Evolutionary conservation across 64 coral and sea anemone genomes (phyloP).

Genomic region (Orbicella faveolata): DNA sequence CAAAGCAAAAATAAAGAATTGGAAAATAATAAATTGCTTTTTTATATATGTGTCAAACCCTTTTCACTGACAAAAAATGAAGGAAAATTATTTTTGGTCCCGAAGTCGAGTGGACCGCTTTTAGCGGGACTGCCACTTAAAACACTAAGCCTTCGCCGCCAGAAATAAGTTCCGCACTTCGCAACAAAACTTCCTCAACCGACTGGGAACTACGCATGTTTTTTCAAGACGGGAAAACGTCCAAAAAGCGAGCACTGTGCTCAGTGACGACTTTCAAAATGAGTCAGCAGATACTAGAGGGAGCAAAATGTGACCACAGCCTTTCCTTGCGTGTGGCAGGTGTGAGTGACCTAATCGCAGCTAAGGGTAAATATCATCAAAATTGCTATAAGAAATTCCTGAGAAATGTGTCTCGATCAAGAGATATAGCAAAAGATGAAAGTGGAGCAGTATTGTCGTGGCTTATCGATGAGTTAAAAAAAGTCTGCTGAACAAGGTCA

Average conservation of each 20-base stretch:
- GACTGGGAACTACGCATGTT: slow-evolving; percentile 63
- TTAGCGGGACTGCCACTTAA: no score
- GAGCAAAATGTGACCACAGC: neutral
- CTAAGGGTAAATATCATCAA: slow-evolving; percentile 51
- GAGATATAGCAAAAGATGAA: slow-evolving; percentile 14
- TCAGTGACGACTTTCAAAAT: slow-evolving; percentile 58
- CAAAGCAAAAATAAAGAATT: no score
- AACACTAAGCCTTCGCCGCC: neutral
- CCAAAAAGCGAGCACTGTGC: slow-evolving; percentile 42
- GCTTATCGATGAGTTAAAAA: slow-evolving; percentile 25
- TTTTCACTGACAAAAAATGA: no score
- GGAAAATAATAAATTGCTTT: no score
- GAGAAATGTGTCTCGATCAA: slow-evolving; percentile 14
- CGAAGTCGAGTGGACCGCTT: no score
- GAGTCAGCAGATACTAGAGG: slow-evolving; percentile 46
- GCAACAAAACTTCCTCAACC: neutral
- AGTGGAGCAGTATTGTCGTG: slow-evolving; percentile 14
- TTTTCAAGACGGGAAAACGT: slow-evolving; percentile 32
- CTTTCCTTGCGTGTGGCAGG: slow-evolving; percentile 6
- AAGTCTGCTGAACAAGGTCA: slow-evolving; percentile 38
- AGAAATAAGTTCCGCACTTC: slow-evolving; percentile 8
- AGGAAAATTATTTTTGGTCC: no score
- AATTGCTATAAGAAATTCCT: slow-evolving; percentile 32
- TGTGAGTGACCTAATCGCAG: slow-evolving; percentile 63
- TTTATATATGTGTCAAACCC: no score